phyloP scores from a whole-genome alignment of 2,113 vertebrate genomes.

The Azemiops feae region DNA sequence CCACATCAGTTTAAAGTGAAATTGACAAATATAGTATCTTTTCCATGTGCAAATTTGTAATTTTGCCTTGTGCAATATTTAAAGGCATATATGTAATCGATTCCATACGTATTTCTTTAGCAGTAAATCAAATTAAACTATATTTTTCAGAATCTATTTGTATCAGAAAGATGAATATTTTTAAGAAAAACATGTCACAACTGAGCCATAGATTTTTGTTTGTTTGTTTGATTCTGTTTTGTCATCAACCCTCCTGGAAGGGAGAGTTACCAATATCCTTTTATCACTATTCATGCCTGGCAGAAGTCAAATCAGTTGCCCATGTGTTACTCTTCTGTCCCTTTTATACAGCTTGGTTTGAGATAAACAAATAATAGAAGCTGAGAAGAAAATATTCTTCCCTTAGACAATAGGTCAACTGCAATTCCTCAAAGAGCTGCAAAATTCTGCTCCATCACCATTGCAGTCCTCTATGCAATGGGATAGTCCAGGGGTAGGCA shows the following conservation, averaged over 20 bases:
- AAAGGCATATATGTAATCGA: background rate
- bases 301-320: background rate
- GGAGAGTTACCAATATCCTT: background rate
- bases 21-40: background rate
- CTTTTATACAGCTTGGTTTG: background rate
- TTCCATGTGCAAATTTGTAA: background rate
- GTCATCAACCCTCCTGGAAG: background rate
- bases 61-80: background rate
- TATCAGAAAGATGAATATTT: background rate
- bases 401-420: background rate
- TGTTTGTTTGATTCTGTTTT: background rate
- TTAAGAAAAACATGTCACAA: background rate
- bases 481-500: too few relatives aligned
- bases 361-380: background rate
- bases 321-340: background rate
- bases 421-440: background rate
- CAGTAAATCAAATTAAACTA: background rate
- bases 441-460: background rate
- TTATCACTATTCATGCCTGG: background rate
- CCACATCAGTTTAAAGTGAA: background rate
- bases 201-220: background rate
- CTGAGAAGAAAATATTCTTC: background rate
- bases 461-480: too few relatives aligned
- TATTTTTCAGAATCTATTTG: background rate
- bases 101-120: background rate